Evolutionary conservation across 2,888 invertebrate genomes (phyloP).

Genomic region (Caenorhabditis sp.): DNA sequence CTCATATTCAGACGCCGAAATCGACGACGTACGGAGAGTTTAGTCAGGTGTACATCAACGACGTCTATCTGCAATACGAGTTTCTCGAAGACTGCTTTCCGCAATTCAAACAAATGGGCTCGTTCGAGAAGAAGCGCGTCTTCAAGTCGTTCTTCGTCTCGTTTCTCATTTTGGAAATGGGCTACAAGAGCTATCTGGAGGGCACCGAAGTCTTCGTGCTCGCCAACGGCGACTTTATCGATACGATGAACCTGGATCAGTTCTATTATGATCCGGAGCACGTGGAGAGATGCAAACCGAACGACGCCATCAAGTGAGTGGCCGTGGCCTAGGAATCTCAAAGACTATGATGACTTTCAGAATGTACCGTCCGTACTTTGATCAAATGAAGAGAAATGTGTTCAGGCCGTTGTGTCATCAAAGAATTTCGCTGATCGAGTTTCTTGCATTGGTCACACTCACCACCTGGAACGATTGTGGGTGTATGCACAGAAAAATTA

Average conservation of each 20-base stretch:
- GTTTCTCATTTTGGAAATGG: slow-evolving; percentile 44
- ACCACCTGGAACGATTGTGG: slow-evolving; percentile 43
- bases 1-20: slow-evolving; percentile 22
- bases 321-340: neutral
- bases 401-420: slow-evolving; percentile 31
- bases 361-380: slow-evolving; percentile 48
- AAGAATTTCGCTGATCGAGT: slow-evolving; percentile 35
- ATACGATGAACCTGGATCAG: slow-evolving; percentile 30
- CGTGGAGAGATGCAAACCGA: slow-evolving; percentile 24
- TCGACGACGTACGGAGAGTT: slow-evolving; percentile 41
- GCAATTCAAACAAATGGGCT: slow-evolving; percentile 35
- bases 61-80: slow-evolving; percentile 37
- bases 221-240: slow-evolving; percentile 50
- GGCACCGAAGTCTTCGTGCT: slow-evolving; percentile 40
- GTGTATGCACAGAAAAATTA: neutral
- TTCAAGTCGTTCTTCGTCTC: slow-evolving; percentile 51
- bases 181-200: slow-evolving; percentile 30
- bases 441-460: slow-evolving; percentile 24
- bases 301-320: slow-evolving; percentile 27
- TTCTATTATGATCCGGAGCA: slow-evolving; percentile 45
- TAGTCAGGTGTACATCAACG: slow-evolving; percentile 27
- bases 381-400: slow-evolving; percentile 44
- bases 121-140: slow-evolving; percentile 35
- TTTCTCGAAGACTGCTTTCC: slow-evolving; percentile 40
- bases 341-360: too few relatives aligned